Evolutionary conservation across 2,888 invertebrate genomes (phyloP).

Genomic region (Morinoia aosen): DNA sequence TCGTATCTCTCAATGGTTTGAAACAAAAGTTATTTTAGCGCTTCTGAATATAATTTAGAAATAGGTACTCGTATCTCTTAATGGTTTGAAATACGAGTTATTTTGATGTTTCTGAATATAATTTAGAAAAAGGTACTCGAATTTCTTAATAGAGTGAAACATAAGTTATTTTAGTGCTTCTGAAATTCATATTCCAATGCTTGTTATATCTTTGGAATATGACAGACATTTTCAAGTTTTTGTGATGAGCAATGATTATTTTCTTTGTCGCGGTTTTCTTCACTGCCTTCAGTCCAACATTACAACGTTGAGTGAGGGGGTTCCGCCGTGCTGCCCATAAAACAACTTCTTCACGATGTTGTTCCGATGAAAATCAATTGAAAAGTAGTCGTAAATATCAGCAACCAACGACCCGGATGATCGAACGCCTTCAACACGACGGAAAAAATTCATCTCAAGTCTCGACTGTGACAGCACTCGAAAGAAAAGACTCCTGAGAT

Average conservation of each 20-base stretch:
- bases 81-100: no score
- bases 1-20: no score
- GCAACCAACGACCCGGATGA: slow-evolving; percentile 34
- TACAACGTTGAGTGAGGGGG: not conserved
- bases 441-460: slow-evolving; percentile 22
- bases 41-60: no score
- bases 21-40: no score
- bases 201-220: not conserved
- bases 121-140: no score
- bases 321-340: not conserved
- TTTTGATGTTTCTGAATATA: no score
- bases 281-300: not conserved
- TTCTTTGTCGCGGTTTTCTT: no score
- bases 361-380: slow-evolving; percentile 1
- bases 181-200: not conserved
- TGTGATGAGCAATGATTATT: no score
- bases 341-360: not conserved
- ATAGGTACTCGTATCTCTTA: no score
- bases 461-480: slow-evolving; percentile 28
- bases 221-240: not conserved
- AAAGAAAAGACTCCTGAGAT: slow-evolving; percentile 39
- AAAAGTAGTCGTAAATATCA: slow-evolving; percentile 25
- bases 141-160: no score
- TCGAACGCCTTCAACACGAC: slow-evolving; percentile 15
- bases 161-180: not conserved